phyloP scores from a whole-genome alignment of 2,888 invertebrate genomes.

The Ennomos quercinarius region DNA sequence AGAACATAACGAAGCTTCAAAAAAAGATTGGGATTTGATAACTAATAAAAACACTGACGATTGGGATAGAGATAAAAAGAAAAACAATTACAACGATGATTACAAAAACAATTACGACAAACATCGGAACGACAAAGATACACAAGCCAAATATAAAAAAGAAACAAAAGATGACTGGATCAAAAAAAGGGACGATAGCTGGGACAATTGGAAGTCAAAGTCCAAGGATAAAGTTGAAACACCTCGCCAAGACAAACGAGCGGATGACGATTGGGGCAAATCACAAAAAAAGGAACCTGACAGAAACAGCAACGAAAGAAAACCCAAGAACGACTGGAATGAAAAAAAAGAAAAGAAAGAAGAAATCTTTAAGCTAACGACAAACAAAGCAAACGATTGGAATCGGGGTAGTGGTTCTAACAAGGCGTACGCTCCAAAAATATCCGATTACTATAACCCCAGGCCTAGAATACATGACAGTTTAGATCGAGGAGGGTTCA shows the following conservation, averaged over 20 bases:
- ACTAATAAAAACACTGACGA: slow-evolving; percentile 16
- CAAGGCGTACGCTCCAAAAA: slow-evolving; percentile 25
- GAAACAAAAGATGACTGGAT: slow-evolving; percentile 1
- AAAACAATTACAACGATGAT: slow-evolving; percentile 1
- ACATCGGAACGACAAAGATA: slow-evolving; percentile 4
- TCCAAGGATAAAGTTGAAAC: slow-evolving; percentile 9
- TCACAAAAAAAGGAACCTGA: neutral
- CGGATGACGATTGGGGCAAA: neutral
- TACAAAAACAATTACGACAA: slow-evolving; percentile 8
- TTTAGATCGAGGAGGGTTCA: neutral
- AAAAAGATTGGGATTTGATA: slow-evolving; percentile 30
- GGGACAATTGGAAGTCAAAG: slow-evolving; percentile 20
- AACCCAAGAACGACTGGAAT: slow-evolving; percentile 14
- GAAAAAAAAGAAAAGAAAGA: slow-evolving; percentile 12
- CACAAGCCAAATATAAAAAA: neutral
- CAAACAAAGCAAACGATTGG: slow-evolving; percentile 4
- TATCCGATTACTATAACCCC: slow-evolving; percentile 20
- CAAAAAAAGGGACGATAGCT: slow-evolving; percentile 5
- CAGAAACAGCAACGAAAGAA: slow-evolving; percentile 1
- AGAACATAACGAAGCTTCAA: slow-evolving; percentile 8
- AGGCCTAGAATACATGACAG: slow-evolving; percentile 19
- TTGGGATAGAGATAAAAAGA: slow-evolving; percentile 1
- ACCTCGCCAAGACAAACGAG: neutral
- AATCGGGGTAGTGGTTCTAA: slow-evolving; percentile 11
- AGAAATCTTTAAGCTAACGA: slow-evolving; percentile 2